Base-by-base conservation (phyloP, 2,113 vertebrate species). In the Lagenorhynchus albirostris region DNA sequence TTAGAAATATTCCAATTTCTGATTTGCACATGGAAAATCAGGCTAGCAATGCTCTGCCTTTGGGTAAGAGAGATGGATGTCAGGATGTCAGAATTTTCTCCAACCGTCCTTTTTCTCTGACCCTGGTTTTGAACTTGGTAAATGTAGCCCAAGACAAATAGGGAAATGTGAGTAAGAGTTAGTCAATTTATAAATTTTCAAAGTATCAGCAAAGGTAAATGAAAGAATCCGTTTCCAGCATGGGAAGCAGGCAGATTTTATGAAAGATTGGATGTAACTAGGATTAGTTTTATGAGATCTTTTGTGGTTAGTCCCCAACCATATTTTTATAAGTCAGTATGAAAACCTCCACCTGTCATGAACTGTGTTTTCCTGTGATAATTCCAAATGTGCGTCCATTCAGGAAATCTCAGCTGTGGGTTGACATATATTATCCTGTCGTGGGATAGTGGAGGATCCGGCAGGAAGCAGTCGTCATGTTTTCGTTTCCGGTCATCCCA, bases 401-500 rank as follows among this genome's bases (percentile, higher is more conserved):
- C 47, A 79, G 47, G 5, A 33, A 1, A 79, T 6, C 3, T 50
- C 50, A 50, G 14, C 50, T 50, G 50, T 50, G 50, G 50, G 29
- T 50, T 77, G 47, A 7, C 3, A 36, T 8, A 13, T 15, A 4
- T 36, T 36, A 36, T 15, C 3, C 20, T 2, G 6, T n/a, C 50
- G 0, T 25, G 20, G 33, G 21, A 31, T 13, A 1, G 12, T 1
- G 33, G 20, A 25, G 12, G 10, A 55, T 21, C 33, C 3, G 5
- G 13, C 63, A 74, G 21, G 5, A 38, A 53, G 74, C 96, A 77
- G 87, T 95, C 36, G 93, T 12, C 77, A 87, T 65, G 87, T 96
- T 77, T 65, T 55, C 95, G 60, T 98, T 98, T 97, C 60, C 23
- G 73, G 80, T 36, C 33, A 62, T 11, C 55, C 95, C 17, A 8